phyloP scores from a whole-genome alignment of 2,888 invertebrate genomes.

The Nineta flava region DNA sequence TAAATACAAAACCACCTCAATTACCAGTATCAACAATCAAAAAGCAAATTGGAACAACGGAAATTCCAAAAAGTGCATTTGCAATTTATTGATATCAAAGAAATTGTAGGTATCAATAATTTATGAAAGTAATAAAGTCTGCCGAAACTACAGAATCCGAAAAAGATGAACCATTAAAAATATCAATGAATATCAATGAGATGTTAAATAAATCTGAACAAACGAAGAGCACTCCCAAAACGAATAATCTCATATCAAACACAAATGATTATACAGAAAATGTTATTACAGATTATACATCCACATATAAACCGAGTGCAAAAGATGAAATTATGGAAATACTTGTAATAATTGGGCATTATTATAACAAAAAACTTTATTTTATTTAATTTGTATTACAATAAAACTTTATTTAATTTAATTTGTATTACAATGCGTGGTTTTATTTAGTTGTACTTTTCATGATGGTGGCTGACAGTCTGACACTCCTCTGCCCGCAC shows the following conservation, averaged over 20 bases:
- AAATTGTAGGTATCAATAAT: conserved; percentile 17
- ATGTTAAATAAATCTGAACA: conserved; percentile 7
- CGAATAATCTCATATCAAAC: neutral
- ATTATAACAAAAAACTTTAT: too few species aligned
- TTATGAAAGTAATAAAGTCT: conserved; percentile 9
- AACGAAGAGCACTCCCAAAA: neutral
- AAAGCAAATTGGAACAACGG: conserved; percentile 14
- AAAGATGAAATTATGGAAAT: conserved; percentile 51
- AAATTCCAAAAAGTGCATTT: conserved; percentile 18
- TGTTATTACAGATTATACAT: neutral
- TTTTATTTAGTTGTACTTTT: too few species aligned
- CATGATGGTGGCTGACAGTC: too few species aligned
- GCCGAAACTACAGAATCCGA: conserved; percentile 6
- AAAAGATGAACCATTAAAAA: conserved; percentile 18
- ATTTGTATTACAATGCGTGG: too few species aligned
- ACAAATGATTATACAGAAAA: conserved; percentile 5
- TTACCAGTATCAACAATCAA: conserved; percentile 12
- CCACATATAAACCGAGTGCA: conserved; percentile 25
- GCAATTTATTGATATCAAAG: conserved; percentile 20
- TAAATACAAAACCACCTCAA: conserved; percentile 20
- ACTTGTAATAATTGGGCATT: too few species aligned
- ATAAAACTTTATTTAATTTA: too few species aligned
- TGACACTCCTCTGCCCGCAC: too few species aligned
- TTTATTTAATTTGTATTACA: too few species aligned
- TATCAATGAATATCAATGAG: conserved; percentile 17